Evolutionary conservation across 2,888 invertebrate genomes (phyloP), one percentile per base, ranked within the genome.

Genomic region (Argyresthia goedartella): DNA sequence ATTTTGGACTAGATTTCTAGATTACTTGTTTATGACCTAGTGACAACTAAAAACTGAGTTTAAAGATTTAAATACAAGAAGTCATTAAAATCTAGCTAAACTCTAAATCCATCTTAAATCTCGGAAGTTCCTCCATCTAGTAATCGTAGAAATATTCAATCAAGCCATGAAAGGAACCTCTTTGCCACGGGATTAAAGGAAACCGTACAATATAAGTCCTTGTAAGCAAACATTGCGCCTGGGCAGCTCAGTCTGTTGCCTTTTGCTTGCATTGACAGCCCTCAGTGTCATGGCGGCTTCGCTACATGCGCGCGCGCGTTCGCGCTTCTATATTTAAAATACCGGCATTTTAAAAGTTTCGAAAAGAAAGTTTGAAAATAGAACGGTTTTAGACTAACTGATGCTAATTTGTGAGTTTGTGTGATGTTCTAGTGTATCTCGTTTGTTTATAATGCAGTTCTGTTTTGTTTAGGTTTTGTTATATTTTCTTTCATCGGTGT

Each of bases 241-340:
- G 67, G 73, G 25, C 25, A 25, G 25, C 25, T n/a, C 25, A 25
- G 25, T 25, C 25, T 25, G 25, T 25, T 25, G 25, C 25, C 25
- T 25, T 25, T 25, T 25, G 25, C 25, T 25, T 25, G 25, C 25
- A 25, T 25, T 25, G 25, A 25, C 25, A 59, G 62, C 62, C 60
- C 53, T 56, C 80, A 85, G 84, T 84, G 76, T 74, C 73, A 84
- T 82, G 84, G 81, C 82, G 78, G 63, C 69, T 69, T 74, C 62
- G 67, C 59, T 68, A 55, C 66, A 61, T 66, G 66, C 78, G 73
- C 67, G 68, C 76, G 82, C 73, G 77, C 76, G 68, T 62, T 64
- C 62, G 66, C 68, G 66, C 62, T 63, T 50, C 25, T 25, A 25
- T 25, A 25, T 25, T 25, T 25, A 25, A 25, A 25, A 25, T 4